Percentiles rank a stretch among this genome's conserved stretches.
These are phyloP conservation scores for Aethes cnicana DNA, from an alignment of 2,888 invertebrate species.

Conservation along the genomic window DNA sequence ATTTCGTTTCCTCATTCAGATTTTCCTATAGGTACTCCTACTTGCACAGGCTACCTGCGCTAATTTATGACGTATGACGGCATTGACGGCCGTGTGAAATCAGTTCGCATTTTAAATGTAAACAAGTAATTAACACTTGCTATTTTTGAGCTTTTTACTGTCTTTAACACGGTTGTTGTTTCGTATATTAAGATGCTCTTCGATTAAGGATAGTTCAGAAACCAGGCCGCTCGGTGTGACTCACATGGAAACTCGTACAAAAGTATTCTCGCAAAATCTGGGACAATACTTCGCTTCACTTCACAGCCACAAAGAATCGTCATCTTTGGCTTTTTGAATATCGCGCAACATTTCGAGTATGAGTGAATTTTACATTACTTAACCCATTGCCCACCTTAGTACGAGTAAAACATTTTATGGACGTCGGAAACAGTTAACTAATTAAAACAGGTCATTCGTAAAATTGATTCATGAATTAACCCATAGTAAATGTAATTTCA, in stretches of 20 bases:
- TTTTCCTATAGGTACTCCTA: conserved; percentile 35
- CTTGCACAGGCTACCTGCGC: conserved; percentile 14
- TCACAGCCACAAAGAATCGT: conserved; percentile 21
- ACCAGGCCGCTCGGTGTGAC: conserved; percentile 21
- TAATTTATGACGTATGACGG: too few relatives aligned
- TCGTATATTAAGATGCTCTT: conserved; percentile 17
- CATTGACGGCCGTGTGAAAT: too few relatives aligned
- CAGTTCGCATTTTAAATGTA: conserved; percentile 11
- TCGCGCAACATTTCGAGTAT: conserved; percentile 9
- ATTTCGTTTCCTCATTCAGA: conserved; percentile 38
- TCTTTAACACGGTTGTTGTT: conserved; percentile 24
- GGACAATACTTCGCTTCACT: conserved; percentile 25
- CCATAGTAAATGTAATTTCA: too few relatives aligned
- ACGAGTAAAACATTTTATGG: conserved; percentile 1
- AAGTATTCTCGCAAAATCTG: conserved; percentile 28
- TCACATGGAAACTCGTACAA: conserved; percentile 24
- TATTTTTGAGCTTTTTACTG: conserved; percentile 23
- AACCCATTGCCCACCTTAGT: neutral
- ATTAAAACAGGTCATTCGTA: too few relatives aligned
- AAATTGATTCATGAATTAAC: too few relatives aligned
- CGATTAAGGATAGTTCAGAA: conserved; percentile 26
- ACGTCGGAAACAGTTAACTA: too few relatives aligned
- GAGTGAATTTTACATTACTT: neutral
- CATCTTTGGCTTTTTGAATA: conserved; percentile 24
- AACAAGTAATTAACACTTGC: conserved; percentile 23